A percentile compares a stretch with the other conserved stretches of the same genome.
Evolutionary conservation across 2,797 vertebrate genomes (phyloP).

Genomic region (Takifugu rubripes): DNA sequence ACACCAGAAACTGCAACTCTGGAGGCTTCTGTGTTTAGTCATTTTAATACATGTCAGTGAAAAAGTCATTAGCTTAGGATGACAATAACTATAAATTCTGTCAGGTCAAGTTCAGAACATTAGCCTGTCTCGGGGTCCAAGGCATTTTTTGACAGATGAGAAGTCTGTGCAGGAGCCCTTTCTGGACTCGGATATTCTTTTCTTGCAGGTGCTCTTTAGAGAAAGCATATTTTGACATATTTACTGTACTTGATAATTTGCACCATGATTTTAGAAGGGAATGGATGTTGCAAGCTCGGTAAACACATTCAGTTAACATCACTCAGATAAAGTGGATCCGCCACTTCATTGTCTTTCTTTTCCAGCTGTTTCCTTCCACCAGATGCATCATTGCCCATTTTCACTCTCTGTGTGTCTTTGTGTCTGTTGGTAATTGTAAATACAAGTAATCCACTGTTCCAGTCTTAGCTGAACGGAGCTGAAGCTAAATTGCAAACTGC

Average conservation of each 20-base stretch:
- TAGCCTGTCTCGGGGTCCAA: too few relatives aligned
- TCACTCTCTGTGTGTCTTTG: slow-evolving; percentile 1
- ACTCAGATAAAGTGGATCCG: slow-evolving; percentile 6
- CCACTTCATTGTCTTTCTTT: slow-evolving; percentile 5
- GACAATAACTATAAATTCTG: too few relatives aligned
- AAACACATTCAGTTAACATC: not conserved
- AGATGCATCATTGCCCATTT: slow-evolving; percentile 34
- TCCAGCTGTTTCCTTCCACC: slow-evolving; percentile 31
- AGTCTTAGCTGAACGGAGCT: slow-evolving; percentile 36
- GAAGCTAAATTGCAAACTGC: slow-evolving; percentile 6
- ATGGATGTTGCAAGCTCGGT: not conserved
- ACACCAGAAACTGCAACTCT: not conserved
- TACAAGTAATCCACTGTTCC: slow-evolving; percentile 8
- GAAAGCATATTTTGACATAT: too few relatives aligned
- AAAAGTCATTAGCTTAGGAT: too few relatives aligned
- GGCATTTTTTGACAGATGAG: too few relatives aligned
- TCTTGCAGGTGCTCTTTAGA: too few relatives aligned
- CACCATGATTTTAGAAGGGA: not conserved
- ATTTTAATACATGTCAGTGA: too few relatives aligned
- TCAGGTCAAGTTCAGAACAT: too few relatives aligned
- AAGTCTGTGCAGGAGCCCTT: too few relatives aligned
- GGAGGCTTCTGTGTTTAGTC: too few relatives aligned
- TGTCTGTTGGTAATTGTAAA: not conserved
- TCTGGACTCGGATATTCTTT: too few relatives aligned
- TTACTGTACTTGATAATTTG: slow-evolving; percentile 49